Evolutionary conservation across 2,797 vertebrate species (phyloP), one percentile per base, ranked within the genome.

Genomic region (Rhodeus uyekii): DNA sequence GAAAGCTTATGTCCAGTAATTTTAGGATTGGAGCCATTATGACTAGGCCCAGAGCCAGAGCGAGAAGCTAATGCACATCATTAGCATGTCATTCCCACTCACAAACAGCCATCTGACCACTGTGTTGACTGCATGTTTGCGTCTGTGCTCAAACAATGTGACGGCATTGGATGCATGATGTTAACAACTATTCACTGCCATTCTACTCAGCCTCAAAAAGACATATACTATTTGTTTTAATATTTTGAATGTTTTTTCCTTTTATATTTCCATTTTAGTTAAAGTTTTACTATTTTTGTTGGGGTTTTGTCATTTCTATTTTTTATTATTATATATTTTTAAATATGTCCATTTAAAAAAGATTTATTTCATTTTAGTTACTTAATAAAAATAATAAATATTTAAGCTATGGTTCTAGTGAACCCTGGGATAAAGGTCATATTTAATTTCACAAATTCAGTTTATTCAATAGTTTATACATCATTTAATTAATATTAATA

Each of bases 101-200:
- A 63, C 38, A 64, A 81, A 73, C 69, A 74, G 69, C 24, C 44
- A 42, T 64, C 24, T 0, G 32, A 64, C 60, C 13, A 2, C 60
- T 74, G 32, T 19, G n/a, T 44, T 81, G 22, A 76, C 55, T 81
- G 36, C 82, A 55, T 80, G 67, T 76, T 72, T 78, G 16, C 34
- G 8, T 73, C 12, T 60, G 34, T 73, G 6, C 24, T 53, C 42
- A 74, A 76, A 71, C 48, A 82, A 74, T 74, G 13, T 38, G 44
- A 74, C 19, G 39, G 10, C 69, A 36, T 74, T 68, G 39, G 34
- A 72, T 53, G 82, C 63, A 50, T 84, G 77, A 77, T 82, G 78
- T 76, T 65, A 80, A 71, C 5, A 5, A 48, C 36, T 82, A 78
- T 83, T 85, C 27, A 82, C 85, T 88, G 86, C 76, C 50, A 85